These are phyloP conservation scores for Dryobota labecula DNA, from an alignment of 2,888 invertebrate species.

Conservation along the genomic window DNA sequence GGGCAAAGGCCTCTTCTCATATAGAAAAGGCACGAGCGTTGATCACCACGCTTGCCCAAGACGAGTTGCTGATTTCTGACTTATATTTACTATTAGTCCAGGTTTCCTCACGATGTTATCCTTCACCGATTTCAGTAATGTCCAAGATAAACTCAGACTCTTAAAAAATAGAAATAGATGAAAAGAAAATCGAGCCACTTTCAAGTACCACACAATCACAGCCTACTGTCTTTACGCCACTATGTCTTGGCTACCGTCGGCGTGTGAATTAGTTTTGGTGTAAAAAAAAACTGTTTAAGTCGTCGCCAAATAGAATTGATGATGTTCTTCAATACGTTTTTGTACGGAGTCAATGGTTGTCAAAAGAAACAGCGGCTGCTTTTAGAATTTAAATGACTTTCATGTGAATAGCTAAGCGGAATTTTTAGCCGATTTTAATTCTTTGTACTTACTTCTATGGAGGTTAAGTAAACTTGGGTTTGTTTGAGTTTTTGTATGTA, in stretches of 20 bases:
- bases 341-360: constrained; percentile 48
- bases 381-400: constrained; percentile 53
- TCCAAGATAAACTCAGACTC: background rate
- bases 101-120: too few relatives aligned
- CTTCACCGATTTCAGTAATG: too few relatives aligned
- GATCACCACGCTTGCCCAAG: too few relatives aligned
- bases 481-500: background rate
- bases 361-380: constrained; percentile 48
- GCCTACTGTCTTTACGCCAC: constrained; percentile 12
- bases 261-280: constrained; percentile 67
- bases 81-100: too few relatives aligned
- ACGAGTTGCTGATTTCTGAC: too few relatives aligned
- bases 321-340: constrained; percentile 59
- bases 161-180: background rate
- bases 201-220: constrained; percentile 13
- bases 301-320: constrained; percentile 64
- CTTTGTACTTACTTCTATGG: constrained; percentile 14
- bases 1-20: too few relatives aligned
- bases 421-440: constrained; percentile 29
- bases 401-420: constrained; percentile 29
- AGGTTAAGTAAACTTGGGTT: background rate
- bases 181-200: background rate
- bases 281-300: constrained; percentile 50
- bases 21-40: too few relatives aligned
- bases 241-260: constrained; percentile 38